Evolutionary conservation across 2,113 vertebrate genomes (phyloP).

Genomic region (Chinchilla lanigera): DNA sequence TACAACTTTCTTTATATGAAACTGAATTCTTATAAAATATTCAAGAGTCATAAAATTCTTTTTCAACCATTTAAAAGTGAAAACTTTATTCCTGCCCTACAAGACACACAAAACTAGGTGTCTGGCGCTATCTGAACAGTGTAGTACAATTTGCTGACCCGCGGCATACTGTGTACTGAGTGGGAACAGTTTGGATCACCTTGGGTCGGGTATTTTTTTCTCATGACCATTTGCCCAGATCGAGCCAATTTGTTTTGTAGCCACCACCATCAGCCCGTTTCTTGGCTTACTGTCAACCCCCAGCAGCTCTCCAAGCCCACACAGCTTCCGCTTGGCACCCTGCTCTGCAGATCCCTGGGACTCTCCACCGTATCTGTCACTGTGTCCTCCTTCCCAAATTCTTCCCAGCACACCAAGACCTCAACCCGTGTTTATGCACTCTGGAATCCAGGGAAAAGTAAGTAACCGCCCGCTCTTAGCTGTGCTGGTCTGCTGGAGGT

Average conservation of each 20-base stretch:
- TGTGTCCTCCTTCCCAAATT: not conserved
- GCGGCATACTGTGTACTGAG: not conserved
- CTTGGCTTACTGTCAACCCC: not conserved
- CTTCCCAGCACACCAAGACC: not conserved
- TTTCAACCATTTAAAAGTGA: constrained; percentile 16
- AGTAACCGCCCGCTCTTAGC: not conserved
- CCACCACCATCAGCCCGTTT: not conserved
- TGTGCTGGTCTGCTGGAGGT: not conserved
- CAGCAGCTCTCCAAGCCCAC: not conserved
- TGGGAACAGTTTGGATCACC: not conserved
- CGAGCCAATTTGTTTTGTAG: not conserved
- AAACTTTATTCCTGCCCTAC: not conserved
- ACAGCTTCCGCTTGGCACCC: not conserved
- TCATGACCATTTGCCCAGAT: not conserved
- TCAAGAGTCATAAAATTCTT: not conserved
- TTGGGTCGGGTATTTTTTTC: not conserved
- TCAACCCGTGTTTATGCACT: not conserved
- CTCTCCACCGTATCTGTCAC: not conserved
- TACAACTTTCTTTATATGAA: constrained; percentile 1
- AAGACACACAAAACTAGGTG: not conserved
- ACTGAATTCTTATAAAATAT: not conserved
- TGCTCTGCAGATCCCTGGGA: not conserved
- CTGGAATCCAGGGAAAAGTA: not conserved
- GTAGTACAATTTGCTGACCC: not conserved
- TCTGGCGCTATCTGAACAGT: no score